Conservation (phyloP, 2,888 invertebrate genomes). For the Notocelia uddmanniana region DNA sequence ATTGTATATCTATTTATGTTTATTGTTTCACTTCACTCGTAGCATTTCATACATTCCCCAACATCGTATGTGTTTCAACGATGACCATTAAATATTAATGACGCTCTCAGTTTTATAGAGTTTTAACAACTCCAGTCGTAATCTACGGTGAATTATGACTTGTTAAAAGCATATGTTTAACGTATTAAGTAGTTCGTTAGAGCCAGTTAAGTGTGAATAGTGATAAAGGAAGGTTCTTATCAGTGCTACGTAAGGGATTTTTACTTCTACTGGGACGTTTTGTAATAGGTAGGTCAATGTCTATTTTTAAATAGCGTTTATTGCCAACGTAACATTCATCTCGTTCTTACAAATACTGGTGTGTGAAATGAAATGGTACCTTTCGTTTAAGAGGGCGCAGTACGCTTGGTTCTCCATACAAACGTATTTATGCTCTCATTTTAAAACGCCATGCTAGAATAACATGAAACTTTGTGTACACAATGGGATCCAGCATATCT, state of each 20-base stretch:
- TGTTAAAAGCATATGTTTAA: slow-evolving; percentile 39
- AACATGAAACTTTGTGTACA: too few species aligned
- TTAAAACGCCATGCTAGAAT: too few species aligned
- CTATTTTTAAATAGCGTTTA: not conserved
- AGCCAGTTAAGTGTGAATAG: slow-evolving; percentile 21
- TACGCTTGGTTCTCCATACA: too few species aligned
- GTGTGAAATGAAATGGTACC: too few species aligned
- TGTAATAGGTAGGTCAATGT: not conserved
- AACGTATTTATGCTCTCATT: too few species aligned
- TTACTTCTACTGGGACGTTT: not conserved
- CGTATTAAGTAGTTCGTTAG: slow-evolving; percentile 21
- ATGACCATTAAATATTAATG: slow-evolving; percentile 41
- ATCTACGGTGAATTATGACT: slow-evolving; percentile 36
- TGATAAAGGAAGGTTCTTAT: slow-evolving; percentile 30
- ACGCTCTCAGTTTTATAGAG: slow-evolving; percentile 36
- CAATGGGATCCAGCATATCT: too few species aligned
- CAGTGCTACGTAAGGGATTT: not conserved
- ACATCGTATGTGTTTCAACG: not conserved
- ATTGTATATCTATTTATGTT: not conserved
- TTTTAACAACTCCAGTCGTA: slow-evolving; percentile 43
- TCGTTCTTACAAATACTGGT: too few species aligned
- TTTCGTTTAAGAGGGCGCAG: too few species aligned
- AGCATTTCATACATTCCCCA: slow-evolving; percentile 10
- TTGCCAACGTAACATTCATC: too few species aligned
- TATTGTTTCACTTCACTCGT: not conserved